A percentile compares a stretch with the other conserved stretches of the same genome.
Conservation (phyloP, 2,888 invertebrate species). For the Apeira syringaria region DNA sequence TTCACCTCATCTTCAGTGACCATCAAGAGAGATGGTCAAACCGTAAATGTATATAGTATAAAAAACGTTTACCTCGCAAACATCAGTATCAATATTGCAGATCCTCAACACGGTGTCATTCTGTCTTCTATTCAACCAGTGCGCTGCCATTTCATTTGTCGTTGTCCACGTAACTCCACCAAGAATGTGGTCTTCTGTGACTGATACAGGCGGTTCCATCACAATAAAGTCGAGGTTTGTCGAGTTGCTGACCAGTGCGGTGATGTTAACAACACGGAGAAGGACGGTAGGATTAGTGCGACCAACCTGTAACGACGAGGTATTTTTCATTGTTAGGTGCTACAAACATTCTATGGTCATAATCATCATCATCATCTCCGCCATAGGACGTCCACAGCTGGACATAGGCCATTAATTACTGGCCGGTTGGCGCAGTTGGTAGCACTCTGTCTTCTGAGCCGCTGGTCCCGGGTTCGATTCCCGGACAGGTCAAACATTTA, state of each 20-base stretch:
- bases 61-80: neutral
- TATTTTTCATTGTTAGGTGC: no score
- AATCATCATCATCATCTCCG: no score
- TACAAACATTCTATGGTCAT: no score
- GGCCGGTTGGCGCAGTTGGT: no score
- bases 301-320: slow-evolving; percentile 79
- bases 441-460: no score
- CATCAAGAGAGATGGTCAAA: no score
- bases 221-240: slow-evolving; percentile 44
- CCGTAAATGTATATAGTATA: no score
- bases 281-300: slow-evolving; percentile 88
- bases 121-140: slow-evolving; percentile 95
- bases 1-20: no score
- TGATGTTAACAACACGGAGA: slow-evolving; percentile 85
- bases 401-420: no score
- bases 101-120: slow-evolving; percentile 86
- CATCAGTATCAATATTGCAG: slow-evolving; percentile 52
- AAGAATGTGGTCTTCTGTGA: slow-evolving; percentile 86
- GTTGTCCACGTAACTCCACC: slow-evolving; percentile 90
- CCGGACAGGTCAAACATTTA: no score
- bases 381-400: no score
- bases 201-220: slow-evolving; percentile 74
- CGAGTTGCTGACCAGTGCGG: slow-evolving; percentile 37
- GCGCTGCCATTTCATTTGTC: slow-evolving; percentile 85
- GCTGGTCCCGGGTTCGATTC: no score